Conservation (phyloP, 2,797 vertebrate species). For the Sciurus carolinensis region DNA sequence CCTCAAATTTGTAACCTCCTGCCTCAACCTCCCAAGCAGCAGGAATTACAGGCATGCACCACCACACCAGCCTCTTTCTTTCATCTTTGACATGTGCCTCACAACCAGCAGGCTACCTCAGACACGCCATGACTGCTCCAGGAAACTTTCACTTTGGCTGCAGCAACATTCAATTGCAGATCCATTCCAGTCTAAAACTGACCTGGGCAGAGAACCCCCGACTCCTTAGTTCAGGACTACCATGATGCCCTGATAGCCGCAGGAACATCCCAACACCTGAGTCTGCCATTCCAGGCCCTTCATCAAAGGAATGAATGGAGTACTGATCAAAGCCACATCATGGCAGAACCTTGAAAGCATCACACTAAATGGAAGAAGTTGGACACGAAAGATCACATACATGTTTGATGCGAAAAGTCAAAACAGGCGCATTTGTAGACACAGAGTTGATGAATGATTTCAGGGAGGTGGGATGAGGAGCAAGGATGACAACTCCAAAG, state of each 20-base stretch:
- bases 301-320: background rate
- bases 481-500: background rate
- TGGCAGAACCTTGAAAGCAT: background rate
- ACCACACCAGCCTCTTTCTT: too few relatives aligned
- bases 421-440: background rate
- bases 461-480: accelerated
- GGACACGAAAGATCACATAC: background rate
- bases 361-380: background rate
- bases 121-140: too few relatives aligned
- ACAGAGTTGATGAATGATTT: background rate
- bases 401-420: background rate
- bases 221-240: background rate
- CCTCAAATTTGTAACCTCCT: too few relatives aligned
- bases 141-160: too few relatives aligned
- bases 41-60: too few relatives aligned
- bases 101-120: too few relatives aligned
- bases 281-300: background rate
- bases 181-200: too few relatives aligned
- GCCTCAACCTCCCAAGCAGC: too few relatives aligned
- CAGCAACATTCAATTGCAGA: too few relatives aligned
- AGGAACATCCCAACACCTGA: background rate
- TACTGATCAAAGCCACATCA: background rate
- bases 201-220: background rate
- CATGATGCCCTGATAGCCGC: too few relatives aligned
- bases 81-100: too few relatives aligned